phyloP scores from a whole-genome alignment of 1,140 invertebrate species.

The Pachyrhynchus sulphureomaculatus region DNA sequence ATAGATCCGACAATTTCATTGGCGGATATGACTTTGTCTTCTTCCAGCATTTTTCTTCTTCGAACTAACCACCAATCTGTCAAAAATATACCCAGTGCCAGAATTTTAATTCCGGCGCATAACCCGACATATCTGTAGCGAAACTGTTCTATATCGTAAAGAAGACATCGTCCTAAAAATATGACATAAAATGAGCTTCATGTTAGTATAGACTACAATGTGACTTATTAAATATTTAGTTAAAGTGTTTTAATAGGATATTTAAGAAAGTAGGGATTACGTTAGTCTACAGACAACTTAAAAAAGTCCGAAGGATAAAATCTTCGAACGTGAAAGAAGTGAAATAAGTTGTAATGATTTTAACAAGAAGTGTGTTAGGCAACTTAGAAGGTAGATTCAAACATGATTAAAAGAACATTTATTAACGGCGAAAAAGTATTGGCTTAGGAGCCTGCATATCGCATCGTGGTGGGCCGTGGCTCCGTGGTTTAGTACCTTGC shows the following conservation, averaged over 20 bases:
- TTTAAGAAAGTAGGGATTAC: neutral
- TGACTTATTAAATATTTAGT: too few relatives aligned
- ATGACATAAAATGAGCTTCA: neutral
- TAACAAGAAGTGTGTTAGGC: too few relatives aligned
- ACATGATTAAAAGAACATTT: too few relatives aligned
- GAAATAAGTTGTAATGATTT: too few relatives aligned
- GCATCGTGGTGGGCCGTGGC: too few relatives aligned
- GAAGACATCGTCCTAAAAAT: constrained; percentile 70
- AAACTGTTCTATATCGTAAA: constrained; percentile 94
- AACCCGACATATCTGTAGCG: constrained; percentile 88
- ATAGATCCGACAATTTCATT: constrained; percentile 83
- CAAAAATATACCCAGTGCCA: constrained; percentile 82
- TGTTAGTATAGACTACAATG: neutral
- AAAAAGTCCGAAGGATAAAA: neutral
- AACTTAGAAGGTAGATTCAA: too few relatives aligned
- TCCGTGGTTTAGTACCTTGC: too few relatives aligned
- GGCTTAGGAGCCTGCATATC: too few relatives aligned
- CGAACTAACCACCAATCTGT: constrained; percentile 87
- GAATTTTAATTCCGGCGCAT: constrained; percentile 86
- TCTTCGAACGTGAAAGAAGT: too few relatives aligned
- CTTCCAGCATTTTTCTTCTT: constrained; percentile 72
- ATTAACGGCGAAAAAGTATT: too few relatives aligned
- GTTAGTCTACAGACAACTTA: neutral
- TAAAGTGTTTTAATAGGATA: too few relatives aligned
- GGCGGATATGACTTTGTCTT: constrained; percentile 69